phyloP scores from a whole-genome alignment of 2,113 vertebrate species.

The Marmota monax region DNA sequence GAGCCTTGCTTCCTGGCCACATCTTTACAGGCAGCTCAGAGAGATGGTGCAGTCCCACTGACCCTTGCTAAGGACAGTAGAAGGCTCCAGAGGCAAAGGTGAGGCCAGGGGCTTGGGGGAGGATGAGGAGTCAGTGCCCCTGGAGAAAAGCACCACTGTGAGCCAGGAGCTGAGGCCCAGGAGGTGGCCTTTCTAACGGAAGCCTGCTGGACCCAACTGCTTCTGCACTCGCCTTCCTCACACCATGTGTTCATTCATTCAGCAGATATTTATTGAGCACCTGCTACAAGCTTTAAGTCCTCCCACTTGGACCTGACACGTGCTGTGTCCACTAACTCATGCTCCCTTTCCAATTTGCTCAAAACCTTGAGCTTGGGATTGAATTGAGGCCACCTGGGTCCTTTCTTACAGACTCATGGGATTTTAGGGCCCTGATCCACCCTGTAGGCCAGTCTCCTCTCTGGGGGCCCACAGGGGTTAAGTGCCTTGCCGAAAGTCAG shows the following conservation, averaged over 20 bases:
- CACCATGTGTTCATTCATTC: background rate
- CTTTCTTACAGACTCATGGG: background rate
- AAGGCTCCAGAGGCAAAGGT: background rate
- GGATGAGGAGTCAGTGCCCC: background rate
- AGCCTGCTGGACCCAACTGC: background rate
- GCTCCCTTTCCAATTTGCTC: background rate
- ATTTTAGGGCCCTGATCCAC: background rate
- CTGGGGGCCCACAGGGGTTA: background rate
- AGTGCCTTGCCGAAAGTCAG: slow-evolving; percentile 48
- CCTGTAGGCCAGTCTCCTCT: background rate
- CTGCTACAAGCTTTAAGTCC: slow-evolving; percentile 55
- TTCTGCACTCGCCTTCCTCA: background rate
- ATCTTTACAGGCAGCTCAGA: background rate
- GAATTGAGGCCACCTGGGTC: background rate
- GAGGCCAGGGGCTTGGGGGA: background rate
- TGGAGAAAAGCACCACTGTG: background rate
- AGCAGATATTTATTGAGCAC: slow-evolving; percentile 27
- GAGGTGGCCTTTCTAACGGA: background rate
- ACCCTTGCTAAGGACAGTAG: background rate
- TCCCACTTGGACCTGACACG: background rate
- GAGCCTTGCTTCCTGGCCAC: background rate
- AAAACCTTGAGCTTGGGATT: background rate
- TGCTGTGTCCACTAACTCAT: background rate
- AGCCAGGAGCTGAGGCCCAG: background rate
- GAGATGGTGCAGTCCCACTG: background rate